These are phyloP conservation scores for Grammomys surdaster DNA, from an alignment of 2,113 vertebrate genomes.

Conservation along the genomic window DNA sequence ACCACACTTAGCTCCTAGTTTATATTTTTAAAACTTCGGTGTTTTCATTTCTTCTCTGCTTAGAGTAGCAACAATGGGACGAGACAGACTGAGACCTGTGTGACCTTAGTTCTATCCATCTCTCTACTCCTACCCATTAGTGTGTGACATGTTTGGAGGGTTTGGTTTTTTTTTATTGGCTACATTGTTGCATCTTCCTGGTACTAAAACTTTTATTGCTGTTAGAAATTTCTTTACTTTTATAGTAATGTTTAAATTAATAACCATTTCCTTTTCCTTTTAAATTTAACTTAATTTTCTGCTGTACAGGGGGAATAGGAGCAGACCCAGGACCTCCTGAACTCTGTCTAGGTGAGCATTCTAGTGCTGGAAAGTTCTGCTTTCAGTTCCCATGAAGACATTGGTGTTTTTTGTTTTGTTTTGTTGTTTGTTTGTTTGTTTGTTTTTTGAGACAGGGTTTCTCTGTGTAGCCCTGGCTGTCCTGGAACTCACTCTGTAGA, in stretches of 20 bases:
- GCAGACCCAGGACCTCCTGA: not conserved
- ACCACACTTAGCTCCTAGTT: not conserved
- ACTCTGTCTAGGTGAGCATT: not conserved
- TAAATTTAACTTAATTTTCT: not conserved
- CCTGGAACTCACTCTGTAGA: too few species aligned
- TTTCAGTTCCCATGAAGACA: not conserved
- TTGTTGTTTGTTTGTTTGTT: too few species aligned
- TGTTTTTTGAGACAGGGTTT: too few species aligned
- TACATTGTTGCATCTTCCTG: not conserved
- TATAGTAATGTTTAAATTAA: slow-evolving; percentile 35
- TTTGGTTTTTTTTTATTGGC: slow-evolving; percentile 17
- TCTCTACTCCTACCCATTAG: not conserved
- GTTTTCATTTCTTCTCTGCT: slow-evolving; percentile 17
- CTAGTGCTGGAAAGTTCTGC: not conserved
- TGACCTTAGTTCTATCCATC: not conserved
- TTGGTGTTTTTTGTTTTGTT: too few species aligned
- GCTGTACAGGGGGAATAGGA: too few species aligned
- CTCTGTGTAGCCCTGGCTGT: too few species aligned
- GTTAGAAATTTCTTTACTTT: slow-evolving; percentile 10
- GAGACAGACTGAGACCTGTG: not conserved
- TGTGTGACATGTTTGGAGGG: not conserved
- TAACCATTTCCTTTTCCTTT: not conserved
- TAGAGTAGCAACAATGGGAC: not conserved
- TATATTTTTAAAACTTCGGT: not conserved
- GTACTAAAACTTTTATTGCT: slow-evolving; percentile 20